Conservation (phyloP, 1,140 invertebrate genomes). For the Drosophila prosaltans region DNA sequence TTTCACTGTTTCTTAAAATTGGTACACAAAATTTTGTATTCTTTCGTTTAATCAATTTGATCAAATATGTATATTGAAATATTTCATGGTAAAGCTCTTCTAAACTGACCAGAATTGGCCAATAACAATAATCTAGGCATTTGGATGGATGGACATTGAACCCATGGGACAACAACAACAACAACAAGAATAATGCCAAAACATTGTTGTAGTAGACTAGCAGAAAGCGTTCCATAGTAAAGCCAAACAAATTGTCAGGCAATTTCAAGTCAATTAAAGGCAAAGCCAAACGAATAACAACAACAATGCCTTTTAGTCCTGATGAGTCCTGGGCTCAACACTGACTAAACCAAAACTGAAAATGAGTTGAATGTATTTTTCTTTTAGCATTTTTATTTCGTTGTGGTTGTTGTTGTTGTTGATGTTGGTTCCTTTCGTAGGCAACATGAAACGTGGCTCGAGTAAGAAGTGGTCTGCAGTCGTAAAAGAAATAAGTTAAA, state of each 20-base stretch:
- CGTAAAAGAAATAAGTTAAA: too few species aligned
- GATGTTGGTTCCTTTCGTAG: too few species aligned
- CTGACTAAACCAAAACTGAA: background rate
- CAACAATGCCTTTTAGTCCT: background rate
- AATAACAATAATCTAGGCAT: slow-evolving; percentile 6
- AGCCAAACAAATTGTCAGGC: slow-evolving; percentile 11
- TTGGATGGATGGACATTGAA: background rate
- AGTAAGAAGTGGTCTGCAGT: background rate
- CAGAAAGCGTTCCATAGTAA: background rate
- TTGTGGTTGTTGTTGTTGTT: background rate
- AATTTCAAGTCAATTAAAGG: slow-evolving; percentile 12
- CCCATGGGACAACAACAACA: background rate
- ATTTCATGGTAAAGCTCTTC: background rate
- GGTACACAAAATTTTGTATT: too few species aligned
- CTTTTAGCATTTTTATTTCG: background rate
- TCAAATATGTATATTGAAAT: background rate
- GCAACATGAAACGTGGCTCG: background rate
- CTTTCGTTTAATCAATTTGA: background rate
- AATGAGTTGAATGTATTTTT: background rate
- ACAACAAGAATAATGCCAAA: background rate
- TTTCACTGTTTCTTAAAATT: too few species aligned
- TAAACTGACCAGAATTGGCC: background rate
- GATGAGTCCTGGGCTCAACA: slow-evolving; percentile 2
- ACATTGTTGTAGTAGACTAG: background rate
- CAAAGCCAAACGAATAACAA: slow-evolving; percentile 5